Conservation (phyloP, 2,797 vertebrate species). For the Rhabdomys pumilio region DNA sequence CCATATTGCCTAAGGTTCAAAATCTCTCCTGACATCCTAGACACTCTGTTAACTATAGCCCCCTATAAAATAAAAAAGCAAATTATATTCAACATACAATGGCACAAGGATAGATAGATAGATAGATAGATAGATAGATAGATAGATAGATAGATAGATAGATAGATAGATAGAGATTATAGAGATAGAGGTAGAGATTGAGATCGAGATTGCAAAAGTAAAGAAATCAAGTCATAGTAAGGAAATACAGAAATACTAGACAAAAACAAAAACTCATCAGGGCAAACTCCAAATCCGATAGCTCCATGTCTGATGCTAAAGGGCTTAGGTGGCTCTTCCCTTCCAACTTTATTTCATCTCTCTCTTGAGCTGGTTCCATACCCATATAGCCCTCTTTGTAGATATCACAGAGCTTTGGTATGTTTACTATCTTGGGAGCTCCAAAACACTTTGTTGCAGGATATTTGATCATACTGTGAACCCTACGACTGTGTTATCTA, state of each 20-base stretch:
- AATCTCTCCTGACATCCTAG: not conserved
- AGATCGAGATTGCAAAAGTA: not conserved
- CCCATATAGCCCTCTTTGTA: not conserved
- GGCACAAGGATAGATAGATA: not conserved
- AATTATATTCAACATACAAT: not conserved
- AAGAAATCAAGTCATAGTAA: not conserved
- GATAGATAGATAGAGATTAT: no score
- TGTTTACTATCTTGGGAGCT: not conserved
- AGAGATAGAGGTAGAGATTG: no score
- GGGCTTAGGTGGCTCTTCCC: not conserved
- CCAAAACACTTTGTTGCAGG: no score
- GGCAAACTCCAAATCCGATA: not conserved
- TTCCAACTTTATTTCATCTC: not conserved
- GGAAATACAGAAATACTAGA: not conserved
- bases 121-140: no score
- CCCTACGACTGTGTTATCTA: no score
- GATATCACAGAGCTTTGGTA: not conserved
- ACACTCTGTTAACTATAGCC: not conserved
- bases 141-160: no score
- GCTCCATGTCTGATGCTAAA: not conserved
- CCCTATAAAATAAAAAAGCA: not conserved
- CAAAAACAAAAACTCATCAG: not conserved
- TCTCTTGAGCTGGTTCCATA: not conserved
- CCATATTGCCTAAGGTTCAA: not conserved
- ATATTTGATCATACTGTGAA: no score